Base-by-base conservation (phyloP, 2,113 vertebrate genomes). In the Suricata suricatta region DNA sequence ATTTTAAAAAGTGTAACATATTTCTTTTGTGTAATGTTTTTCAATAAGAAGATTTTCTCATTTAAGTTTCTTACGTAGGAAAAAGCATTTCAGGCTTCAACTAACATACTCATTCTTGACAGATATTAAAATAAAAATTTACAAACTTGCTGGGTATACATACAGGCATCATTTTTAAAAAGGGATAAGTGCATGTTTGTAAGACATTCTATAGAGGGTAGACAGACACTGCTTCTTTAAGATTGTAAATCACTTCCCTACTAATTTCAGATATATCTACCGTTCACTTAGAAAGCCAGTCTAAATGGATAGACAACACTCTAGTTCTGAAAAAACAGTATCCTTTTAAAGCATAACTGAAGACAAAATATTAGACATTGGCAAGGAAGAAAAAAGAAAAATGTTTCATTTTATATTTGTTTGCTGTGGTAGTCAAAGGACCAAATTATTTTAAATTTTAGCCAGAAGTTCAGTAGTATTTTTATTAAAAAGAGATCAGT, bases 31-130 rank as follows among this genome's bases (percentile, higher is more conserved):
- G 1, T 60, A 90, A 52, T 0, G 4, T 92, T 60, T 87, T 83
- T 79, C 15, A 44, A 54, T 33, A 41, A 5, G 41, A 80, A 74
- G 33, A 72, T 72, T 93, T 87, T 52, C 1, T 21, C 17, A 85
- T 76, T 77, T 77, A 72, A 50, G 68, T 83, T 83, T 89, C 23
- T 69, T n/a, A 85, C 54, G 3, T 76, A 63, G 54, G 10, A 74
- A 96, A 94, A 90, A 38, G 33, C 5, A 91, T 88, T 90, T 96
- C 44, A 71, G 21, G 7, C 2, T 25, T 96, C 52, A 91, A 38
- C 44, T 21, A 81, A 83, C 81, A 79, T 27, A 85, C 10, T 64
- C 38, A 47, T 80, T 93, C 17, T 83, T 90, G 71, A 38, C 2
- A 83, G 12, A 72, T 69, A 80, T 47, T 92, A 57, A 84, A 83